Evolutionary conservation across 2,797 vertebrate genomes (phyloP).

Genomic region (Chelidonichthys spinosus): DNA sequence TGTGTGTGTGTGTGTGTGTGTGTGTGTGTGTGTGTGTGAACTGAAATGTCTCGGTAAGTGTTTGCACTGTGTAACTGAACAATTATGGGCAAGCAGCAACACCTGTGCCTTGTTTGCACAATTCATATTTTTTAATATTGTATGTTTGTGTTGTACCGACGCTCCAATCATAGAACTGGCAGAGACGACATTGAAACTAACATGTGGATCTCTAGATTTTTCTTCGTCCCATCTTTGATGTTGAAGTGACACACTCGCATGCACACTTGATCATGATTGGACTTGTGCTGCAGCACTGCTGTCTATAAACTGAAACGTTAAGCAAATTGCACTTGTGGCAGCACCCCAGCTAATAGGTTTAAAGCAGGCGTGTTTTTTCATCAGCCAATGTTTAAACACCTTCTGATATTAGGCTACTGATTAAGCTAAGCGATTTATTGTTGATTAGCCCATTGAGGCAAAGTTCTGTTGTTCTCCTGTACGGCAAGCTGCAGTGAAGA

Average conservation of each 20-base stretch:
- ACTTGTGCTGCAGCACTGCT: too few species aligned
- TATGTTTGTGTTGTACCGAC: neutral
- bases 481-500: neutral
- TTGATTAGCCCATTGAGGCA: neutral
- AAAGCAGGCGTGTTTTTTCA: neutral
- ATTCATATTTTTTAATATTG: neutral
- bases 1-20: too few species aligned
- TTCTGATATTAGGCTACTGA: neutral
- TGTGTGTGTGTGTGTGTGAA: neutral
- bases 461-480: neutral
- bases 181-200: too few species aligned
- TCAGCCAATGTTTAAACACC: neutral
- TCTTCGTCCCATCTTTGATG: neutral
- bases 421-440: neutral
- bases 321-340: neutral
- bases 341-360: neutral
- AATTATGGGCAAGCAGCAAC: neutral
- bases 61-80: neutral
- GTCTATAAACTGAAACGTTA: too few species aligned
- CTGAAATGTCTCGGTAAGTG: neutral
- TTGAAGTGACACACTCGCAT: neutral
- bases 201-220: neutral
- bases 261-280: neutral
- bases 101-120: conserved; percentile 16
- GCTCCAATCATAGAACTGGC: too few species aligned